Base-by-base conservation (phyloP, 2,888 invertebrate genomes). In the Pyrgus malvae region DNA sequence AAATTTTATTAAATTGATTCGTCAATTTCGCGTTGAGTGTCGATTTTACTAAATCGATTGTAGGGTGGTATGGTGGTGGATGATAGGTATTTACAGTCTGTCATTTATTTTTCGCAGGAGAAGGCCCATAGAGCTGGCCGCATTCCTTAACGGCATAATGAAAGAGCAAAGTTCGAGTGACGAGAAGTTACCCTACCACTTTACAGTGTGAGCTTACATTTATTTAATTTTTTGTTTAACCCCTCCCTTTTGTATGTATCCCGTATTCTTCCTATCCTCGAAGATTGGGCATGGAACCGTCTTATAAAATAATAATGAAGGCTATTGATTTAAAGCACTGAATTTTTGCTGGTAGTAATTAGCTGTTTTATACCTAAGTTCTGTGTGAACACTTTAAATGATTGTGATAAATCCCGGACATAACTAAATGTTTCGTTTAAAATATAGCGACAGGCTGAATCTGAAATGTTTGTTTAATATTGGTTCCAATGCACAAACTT, bases 161-260 rank as follows among this genome's bases (percentile, higher is more conserved):
- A 82, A 73, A 84, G 80, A 76, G 71, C 76, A 76, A 78, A 78
- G 71, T 78, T 72, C 74, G 74, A 71, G 76, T 63, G 84, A 83
- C 69, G 89, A 88, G 85, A 88, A 86, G 78, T 88, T 90, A 86
- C 87, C 80, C 79, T 91, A 90, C 90, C 87, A 89, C 88, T 91
- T 90, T 90, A 84, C 90, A 88, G 89, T 90, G 91, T 91, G 90
- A 91, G 91, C 84, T 79, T 83, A 69, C 70, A 68, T 80, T 80
- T 79, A 73, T 40, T 40, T 40, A 37, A 11, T 69, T 78, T 80
- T 77, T 67, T 62, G 55, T 69, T 75, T 72, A 59, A 62, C 62
- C 58, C 60, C 16, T 4, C 9, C 62, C 55, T 56, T 35, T 64
- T 14, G 42, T 12, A 23, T 12, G 2, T 19, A 33, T 21, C 23